Conservation (phyloP, 2,797 vertebrate species). For the Dromococcyx pavoninus region DNA sequence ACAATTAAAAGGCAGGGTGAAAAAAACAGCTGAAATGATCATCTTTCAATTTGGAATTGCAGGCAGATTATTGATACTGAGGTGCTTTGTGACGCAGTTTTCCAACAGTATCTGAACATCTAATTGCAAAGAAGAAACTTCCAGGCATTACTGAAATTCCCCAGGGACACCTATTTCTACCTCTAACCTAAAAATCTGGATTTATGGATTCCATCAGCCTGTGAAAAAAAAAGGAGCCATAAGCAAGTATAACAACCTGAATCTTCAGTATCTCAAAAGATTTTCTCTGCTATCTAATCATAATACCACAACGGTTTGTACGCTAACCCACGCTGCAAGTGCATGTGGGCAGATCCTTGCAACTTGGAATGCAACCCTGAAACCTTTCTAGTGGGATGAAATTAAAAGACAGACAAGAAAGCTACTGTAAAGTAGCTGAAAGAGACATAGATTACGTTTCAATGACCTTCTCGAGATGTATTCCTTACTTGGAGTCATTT, state of each 20-base stretch:
- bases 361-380: not conserved
- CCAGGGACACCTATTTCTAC: not conserved
- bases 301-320: not conserved
- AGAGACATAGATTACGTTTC: not conserved
- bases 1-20: not conserved
- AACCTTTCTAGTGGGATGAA: not conserved
- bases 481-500: not conserved
- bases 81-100: not conserved
- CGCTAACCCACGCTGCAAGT: not conserved
- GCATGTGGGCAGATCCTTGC: not conserved
- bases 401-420: not conserved
- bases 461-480: not conserved
- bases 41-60: not conserved
- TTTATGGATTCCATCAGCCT: not conserved
- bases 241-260: not conserved
- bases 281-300: not conserved
- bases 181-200: not conserved
- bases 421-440: not conserved
- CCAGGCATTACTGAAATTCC: not conserved
- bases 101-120: not conserved
- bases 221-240: not conserved
- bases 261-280: not conserved
- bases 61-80: not conserved
- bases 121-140: not conserved
- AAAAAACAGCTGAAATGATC: not conserved